Conservation (phyloP, 2,888 invertebrate genomes). For the Malthinus flaveolus region DNA sequence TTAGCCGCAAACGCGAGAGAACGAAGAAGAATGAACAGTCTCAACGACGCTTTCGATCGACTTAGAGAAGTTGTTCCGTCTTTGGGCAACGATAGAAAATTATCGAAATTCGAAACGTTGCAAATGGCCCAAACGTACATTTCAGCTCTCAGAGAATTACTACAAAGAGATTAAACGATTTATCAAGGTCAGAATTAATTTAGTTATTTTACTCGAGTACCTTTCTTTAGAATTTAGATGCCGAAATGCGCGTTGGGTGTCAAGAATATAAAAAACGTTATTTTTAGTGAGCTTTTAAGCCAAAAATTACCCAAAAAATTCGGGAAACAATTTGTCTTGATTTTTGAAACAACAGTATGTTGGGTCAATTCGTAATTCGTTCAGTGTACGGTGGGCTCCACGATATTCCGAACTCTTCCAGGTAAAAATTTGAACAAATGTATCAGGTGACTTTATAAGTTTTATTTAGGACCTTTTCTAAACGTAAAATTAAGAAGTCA, state of each 20-base stretch:
- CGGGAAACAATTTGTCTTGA: no score
- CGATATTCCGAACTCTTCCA: no score
- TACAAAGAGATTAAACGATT: constrained; percentile 51
- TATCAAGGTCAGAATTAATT: neutral
- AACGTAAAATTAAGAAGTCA: no score
- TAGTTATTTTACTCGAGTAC: constrained; percentile 14
- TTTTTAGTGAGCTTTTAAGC: no score
- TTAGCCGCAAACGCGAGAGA: constrained; percentile 76
- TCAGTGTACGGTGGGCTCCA: no score
- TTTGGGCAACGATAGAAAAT: constrained; percentile 68
- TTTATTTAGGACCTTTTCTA: no score
- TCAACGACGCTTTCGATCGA: constrained; percentile 74
- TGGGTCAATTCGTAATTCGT: no score
- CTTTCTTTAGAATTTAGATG: constrained; percentile 14
- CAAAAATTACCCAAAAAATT: no score
- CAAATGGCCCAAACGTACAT: constrained; percentile 81
- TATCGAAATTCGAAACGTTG: constrained; percentile 76
- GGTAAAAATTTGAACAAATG: no score
- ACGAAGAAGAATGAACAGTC: constrained; percentile 70
- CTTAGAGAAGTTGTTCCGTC: constrained; percentile 72
- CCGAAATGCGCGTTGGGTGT: neutral
- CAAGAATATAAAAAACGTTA: neutral
- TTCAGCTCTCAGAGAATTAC: constrained; percentile 66
- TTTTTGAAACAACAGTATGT: no score
- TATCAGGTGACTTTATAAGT: no score